These are phyloP conservation scores for Trachelus iudaicus DNA, from an alignment of 2,888 invertebrate species.

Conservation along the genomic window DNA sequence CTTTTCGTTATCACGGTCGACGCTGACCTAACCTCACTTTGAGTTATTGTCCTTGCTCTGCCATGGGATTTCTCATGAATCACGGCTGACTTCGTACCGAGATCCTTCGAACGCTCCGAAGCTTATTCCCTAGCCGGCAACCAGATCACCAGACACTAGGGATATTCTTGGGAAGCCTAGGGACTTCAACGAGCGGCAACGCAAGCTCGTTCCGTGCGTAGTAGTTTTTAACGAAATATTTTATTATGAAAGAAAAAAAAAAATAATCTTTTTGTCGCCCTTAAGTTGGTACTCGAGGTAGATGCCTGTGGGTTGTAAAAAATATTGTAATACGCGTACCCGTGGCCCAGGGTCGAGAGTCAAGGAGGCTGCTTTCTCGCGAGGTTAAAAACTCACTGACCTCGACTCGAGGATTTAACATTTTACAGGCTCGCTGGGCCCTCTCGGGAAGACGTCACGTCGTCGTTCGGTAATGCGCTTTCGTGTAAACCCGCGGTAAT, in stretches of 20 bases:
- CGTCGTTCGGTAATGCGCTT: not conserved
- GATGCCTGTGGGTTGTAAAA: not conserved
- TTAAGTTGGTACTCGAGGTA: not conserved
- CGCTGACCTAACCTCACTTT: conserved; percentile 2
- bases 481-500: conserved; percentile 8
- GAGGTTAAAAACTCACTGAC: not conserved
- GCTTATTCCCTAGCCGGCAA: not conserved
- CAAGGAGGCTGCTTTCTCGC: not conserved
- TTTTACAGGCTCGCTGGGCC: not conserved
- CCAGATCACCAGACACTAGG: not conserved
- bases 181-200: not conserved
- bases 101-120: not conserved
- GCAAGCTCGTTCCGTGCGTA: not conserved
- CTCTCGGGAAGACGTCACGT: not conserved
- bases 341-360: not conserved
- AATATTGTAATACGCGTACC: not conserved
- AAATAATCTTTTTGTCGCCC: not conserved
- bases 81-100: not conserved
- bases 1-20: not conserved
- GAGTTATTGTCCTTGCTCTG: not conserved
- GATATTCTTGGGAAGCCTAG: not conserved
- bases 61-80: conserved; percentile 1
- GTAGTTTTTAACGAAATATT: not conserved
- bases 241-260: not conserved
- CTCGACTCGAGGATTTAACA: not conserved